These are phyloP conservation scores for Enteromius paludinosus DNA, from an alignment of 2,797 vertebrate genomes.

Conservation along the genomic window DNA sequence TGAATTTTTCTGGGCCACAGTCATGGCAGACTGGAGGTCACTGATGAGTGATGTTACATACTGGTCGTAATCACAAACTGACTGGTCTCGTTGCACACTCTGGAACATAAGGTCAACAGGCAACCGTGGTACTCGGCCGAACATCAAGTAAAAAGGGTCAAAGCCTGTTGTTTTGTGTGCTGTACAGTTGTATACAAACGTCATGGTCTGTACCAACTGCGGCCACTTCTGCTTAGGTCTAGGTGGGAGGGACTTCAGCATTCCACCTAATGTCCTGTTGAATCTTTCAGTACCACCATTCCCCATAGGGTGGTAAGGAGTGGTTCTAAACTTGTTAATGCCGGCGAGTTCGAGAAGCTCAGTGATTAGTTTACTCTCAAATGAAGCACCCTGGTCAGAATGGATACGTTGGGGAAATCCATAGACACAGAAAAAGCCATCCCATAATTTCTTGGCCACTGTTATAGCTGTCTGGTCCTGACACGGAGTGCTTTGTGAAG, in stretches of 20 bases:
- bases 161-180: not conserved
- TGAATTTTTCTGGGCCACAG: not conserved
- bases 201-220: not conserved
- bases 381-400: not conserved
- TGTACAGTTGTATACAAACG: not conserved
- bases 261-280: not conserved
- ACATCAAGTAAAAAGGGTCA: not conserved
- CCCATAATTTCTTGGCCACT: not conserved
- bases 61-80: not conserved
- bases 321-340: not conserved
- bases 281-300: not conserved
- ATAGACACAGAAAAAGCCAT: not conserved
- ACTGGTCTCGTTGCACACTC: not conserved
- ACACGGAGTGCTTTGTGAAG: constrained; percentile 41
- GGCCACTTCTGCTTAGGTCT: not conserved
- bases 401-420: not conserved
- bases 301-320: not conserved
- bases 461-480: constrained; percentile 24
- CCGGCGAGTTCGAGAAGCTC: not conserved
- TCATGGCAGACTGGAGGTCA: not conserved
- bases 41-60: not conserved
- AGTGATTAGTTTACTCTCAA: not conserved
- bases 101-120: not conserved
- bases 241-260: not conserved
- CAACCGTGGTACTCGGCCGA: not conserved